Base-by-base conservation (phyloP, 2,888 invertebrate species). In the Pantelozetes paolii region DNA sequence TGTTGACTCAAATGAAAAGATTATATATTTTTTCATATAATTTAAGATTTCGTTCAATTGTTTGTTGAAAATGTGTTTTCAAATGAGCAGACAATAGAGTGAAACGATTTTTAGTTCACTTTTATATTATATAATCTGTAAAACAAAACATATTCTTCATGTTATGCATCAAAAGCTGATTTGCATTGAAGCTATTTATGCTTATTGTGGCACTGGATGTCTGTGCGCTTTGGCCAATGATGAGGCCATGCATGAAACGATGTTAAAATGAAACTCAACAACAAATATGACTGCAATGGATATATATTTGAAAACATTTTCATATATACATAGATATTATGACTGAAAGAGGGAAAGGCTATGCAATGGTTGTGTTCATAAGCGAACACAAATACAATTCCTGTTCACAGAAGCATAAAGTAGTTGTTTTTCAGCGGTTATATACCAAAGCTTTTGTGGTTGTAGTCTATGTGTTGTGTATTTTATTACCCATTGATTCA, bases 221-320 rank as follows among this genome's bases (percentile, higher is more conserved):
- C 26, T 57, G 57, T 57, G 57, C 57, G 2, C 28, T 32, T 40
- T 64, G 64, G 64, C 64, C 64, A 64, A 64, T 40, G 64, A 64
- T 64, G 30, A 64, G 20, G 64, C 64, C 64, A 54, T 54, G 54
- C 54, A 54, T 54, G 54, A 54, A 54, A 54, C 54, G 13, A 54
- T 54, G 20, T 20, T 15, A 54, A 54, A 54, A 54, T 54, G 23
- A 20, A 54, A 54, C 54, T 54, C 23, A 54, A 54, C 54, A 26
- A 54, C 11, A 45, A 9, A 45, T 15, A 45, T 45, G 45, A 45
- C 45, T 45, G 45, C 45, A 45, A 45, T 15, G 2, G 15, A 45
- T 45, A 15, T 45, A 45, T 45, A 45, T 45, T 45, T 15, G 15
- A 45, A 15, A 15, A 45, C 18, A 45, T 45, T 11, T 45, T 11